Evolutionary conservation across 2,113 vertebrate species (phyloP).

Genomic region (Speoplatyrhinus poulsoni): DNA sequence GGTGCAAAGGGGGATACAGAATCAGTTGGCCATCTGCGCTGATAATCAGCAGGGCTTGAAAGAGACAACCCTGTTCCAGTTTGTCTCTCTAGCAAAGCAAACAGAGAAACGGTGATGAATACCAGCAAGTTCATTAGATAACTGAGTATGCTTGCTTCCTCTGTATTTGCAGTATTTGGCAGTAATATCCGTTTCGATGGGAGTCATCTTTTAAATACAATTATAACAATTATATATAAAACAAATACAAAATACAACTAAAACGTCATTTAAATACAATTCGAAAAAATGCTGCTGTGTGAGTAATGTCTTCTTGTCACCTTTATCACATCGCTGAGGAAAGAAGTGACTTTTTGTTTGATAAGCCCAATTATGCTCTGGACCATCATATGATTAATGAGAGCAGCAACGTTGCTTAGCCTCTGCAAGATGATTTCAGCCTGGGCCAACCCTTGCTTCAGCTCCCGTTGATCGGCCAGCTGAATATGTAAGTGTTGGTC

Average conservation of each 20-base stretch:
- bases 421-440: conserved; percentile 62
- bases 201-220: too few relatives aligned
- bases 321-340: conserved; percentile 71
- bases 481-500: conserved; percentile 64
- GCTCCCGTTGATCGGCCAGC: conserved; percentile 35
- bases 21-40: conserved; percentile 48
- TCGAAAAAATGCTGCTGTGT: not conserved
- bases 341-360: conserved; percentile 60
- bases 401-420: conserved; percentile 70
- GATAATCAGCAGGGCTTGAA: conserved; percentile 72
- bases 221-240: too few relatives aligned
- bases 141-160: too few relatives aligned
- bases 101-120: not conserved
- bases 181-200: too few relatives aligned
- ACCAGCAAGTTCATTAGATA: not conserved
- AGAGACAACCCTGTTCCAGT: conserved; percentile 46
- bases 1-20: conserved; percentile 63
- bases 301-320: conserved; percentile 48
- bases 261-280: too few relatives aligned
- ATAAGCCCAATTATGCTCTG: conserved; percentile 75
- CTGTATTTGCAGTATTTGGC: too few relatives aligned
- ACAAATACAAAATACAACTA: too few relatives aligned
- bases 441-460: conserved; percentile 56
- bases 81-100: conserved; percentile 46
- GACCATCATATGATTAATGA: conserved; percentile 75